Conservation (phyloP, 2,797 vertebrate species). For the Bryconaethiops microstoma region DNA sequence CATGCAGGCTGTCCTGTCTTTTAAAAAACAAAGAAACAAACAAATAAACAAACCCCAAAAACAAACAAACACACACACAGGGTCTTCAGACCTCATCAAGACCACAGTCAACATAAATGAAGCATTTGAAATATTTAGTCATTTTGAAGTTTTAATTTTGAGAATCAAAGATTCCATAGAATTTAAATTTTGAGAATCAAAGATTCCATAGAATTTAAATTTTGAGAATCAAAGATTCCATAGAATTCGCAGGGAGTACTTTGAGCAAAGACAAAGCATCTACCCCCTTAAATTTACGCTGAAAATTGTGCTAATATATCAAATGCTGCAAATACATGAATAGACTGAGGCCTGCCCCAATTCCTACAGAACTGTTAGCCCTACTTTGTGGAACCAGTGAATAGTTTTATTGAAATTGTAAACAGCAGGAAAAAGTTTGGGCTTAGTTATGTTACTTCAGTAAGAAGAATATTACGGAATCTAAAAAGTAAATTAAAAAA, state of each 20-base stretch:
- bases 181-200: not conserved
- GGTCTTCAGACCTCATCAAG: slow-evolving; percentile 1
- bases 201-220: not conserved
- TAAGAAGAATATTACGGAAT: not conserved
- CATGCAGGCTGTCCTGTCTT: slow-evolving; percentile 62
- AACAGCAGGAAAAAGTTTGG: not conserved
- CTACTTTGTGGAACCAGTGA: slow-evolving; percentile 10
- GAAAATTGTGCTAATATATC: not conserved
- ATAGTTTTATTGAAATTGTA: not conserved
- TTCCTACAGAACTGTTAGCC: not conserved
- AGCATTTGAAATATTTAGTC: slow-evolving; percentile 7
- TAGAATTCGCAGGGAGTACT: not conserved
- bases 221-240: not conserved
- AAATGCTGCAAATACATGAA: slow-evolving; percentile 1
- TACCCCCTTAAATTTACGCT: not conserved
- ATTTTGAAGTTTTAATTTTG: not conserved
- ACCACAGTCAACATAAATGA: not conserved
- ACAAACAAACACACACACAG: slow-evolving; percentile 21
- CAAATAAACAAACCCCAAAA: too few species aligned
- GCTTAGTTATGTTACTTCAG: not conserved
- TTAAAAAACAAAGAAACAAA: not conserved
- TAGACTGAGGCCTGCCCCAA: not conserved
- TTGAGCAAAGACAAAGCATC: too few species aligned
- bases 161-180: not conserved
- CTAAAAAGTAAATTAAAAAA: not conserved